phyloP scores from a whole-genome alignment of 2,797 vertebrate genomes.

The Yasuhikotakia modesta region DNA sequence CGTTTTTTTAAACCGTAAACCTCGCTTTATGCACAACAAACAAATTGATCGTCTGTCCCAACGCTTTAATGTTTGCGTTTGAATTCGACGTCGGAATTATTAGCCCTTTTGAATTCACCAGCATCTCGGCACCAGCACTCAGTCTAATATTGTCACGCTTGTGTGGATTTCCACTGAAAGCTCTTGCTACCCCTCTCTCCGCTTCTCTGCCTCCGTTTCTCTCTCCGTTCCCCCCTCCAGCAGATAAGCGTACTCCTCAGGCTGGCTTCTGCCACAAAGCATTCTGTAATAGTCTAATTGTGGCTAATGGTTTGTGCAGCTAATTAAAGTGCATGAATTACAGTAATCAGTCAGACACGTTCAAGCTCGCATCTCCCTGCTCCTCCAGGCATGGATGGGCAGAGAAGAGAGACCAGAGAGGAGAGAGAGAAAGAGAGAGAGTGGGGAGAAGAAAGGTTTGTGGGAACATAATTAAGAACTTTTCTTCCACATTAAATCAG shows the following conservation, averaged over 20 bases:
- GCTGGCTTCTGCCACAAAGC: conserved; percentile 90
- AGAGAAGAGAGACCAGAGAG: conserved; percentile 51
- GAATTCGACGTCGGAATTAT: conserved; percentile 32
- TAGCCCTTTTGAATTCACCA: conserved; percentile 30
- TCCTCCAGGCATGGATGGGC: conserved; percentile 70
- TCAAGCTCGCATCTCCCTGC: conserved; percentile 72
- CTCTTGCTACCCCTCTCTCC: conserved; percentile 33
- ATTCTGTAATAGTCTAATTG: conserved; percentile 99
- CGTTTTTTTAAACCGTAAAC: conserved; percentile 18
- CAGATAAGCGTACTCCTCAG: conserved; percentile 73
- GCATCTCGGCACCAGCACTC: conserved; percentile 16
- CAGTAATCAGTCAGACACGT: conserved; percentile 97
- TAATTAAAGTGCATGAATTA: conserved; percentile 99
- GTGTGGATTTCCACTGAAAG: conserved; percentile 36
- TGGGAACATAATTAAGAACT: conserved; percentile 56
- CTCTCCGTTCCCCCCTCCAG: conserved; percentile 44
- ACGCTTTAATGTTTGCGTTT: conserved; percentile 41
- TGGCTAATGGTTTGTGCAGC: conserved; percentile 99
- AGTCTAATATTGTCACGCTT: conserved; percentile 41
- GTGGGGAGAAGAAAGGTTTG: conserved; percentile 35
- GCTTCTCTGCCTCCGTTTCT: conserved; percentile 5
- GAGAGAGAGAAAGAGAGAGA: conserved; percentile 18
- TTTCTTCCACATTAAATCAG: conserved; percentile 51
- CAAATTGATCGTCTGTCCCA: conserved; percentile 34
- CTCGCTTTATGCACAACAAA: conserved; percentile 14